These are phyloP conservation scores for Conistra vaccinii DNA, from an alignment of 2,888 invertebrate species.

Conservation along the genomic window DNA sequence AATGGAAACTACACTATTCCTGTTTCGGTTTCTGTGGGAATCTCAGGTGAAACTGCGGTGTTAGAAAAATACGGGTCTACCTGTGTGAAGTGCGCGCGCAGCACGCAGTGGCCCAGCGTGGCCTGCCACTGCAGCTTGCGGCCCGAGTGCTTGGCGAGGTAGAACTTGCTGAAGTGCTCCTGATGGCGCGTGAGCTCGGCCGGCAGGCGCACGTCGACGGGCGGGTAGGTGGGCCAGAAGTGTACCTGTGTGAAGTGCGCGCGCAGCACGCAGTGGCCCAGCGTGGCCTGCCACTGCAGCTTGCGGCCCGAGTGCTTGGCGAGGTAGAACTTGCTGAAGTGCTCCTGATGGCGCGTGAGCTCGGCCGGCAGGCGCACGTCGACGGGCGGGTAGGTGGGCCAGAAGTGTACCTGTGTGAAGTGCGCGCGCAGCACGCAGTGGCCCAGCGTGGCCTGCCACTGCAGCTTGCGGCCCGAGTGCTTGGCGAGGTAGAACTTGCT, in stretches of 20 bases:
- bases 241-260: constrained; percentile 99
- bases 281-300: constrained; percentile 99
- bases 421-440: constrained; percentile 99
- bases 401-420: constrained; percentile 99
- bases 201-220: too few species aligned
- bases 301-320: constrained; percentile 99
- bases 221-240: too few species aligned
- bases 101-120: constrained; percentile 98
- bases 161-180: too few species aligned
- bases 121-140: too few species aligned
- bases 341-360: constrained; percentile 98
- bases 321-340: constrained; percentile 99
- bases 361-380: constrained; percentile 97
- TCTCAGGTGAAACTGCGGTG: background rate
- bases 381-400: constrained; percentile 98
- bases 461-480: constrained; percentile 99
- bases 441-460: constrained; percentile 99
- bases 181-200: too few species aligned
- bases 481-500: constrained; percentile 99
- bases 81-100: constrained; percentile 96
- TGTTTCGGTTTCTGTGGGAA: background rate
- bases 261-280: constrained; percentile 99
- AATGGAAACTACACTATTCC: too few species aligned
- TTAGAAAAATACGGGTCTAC: constrained; percentile 86
- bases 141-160: too few species aligned